phyloP scores from a whole-genome alignment of 2,888 invertebrate species.

The Leptopilina drosophilae region DNA sequence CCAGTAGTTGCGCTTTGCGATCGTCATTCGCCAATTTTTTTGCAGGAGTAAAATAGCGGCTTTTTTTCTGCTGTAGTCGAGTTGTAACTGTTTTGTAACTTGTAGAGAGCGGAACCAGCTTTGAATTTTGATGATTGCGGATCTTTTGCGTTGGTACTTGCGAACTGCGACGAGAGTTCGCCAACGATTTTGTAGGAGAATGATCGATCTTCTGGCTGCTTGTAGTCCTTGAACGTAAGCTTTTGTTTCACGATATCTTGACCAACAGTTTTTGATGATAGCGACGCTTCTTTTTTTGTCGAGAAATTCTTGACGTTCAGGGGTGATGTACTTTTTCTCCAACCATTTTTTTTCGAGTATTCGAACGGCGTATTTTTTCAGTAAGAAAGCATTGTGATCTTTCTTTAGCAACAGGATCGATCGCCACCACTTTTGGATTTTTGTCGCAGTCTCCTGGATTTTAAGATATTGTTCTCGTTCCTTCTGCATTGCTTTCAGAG shows the following conservation, averaged over 20 bases:
- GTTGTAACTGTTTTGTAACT: slow-evolving; percentile 34
- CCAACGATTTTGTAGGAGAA: slow-evolving; percentile 66
- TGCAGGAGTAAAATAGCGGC: slow-evolving; percentile 68
- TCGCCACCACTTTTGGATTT: slow-evolving; percentile 77
- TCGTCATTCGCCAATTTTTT: slow-evolving; percentile 75
- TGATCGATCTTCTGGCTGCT: slow-evolving; percentile 50
- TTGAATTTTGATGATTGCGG: slow-evolving; percentile 58
- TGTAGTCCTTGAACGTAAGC: slow-evolving; percentile 47
- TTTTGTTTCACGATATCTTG: slow-evolving; percentile 62
- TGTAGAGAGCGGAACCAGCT: slow-evolving; percentile 58
- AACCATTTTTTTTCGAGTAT: slow-evolving; percentile 65
- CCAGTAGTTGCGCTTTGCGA: slow-evolving; percentile 59
- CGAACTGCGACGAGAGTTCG: slow-evolving; percentile 49
- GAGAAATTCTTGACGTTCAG: slow-evolving; percentile 71
- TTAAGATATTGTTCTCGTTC: slow-evolving; percentile 73
- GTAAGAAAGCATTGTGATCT: slow-evolving; percentile 73
- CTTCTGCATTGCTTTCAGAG: slow-evolving; percentile 70
- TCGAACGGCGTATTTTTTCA: slow-evolving; percentile 70
- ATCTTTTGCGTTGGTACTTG: slow-evolving; percentile 50
- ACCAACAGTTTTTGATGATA: slow-evolving; percentile 77
- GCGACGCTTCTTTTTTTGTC: slow-evolving; percentile 69
- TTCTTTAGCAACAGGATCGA: slow-evolving; percentile 73
- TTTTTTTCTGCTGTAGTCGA: slow-evolving; percentile 42
- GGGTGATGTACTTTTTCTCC: slow-evolving; percentile 74
- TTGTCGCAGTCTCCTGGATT: slow-evolving; percentile 63